Evolutionary conservation across 1,140 invertebrate species (phyloP), one percentile per base, ranked within the genome.

Genomic region (Saccostrea echinata): DNA sequence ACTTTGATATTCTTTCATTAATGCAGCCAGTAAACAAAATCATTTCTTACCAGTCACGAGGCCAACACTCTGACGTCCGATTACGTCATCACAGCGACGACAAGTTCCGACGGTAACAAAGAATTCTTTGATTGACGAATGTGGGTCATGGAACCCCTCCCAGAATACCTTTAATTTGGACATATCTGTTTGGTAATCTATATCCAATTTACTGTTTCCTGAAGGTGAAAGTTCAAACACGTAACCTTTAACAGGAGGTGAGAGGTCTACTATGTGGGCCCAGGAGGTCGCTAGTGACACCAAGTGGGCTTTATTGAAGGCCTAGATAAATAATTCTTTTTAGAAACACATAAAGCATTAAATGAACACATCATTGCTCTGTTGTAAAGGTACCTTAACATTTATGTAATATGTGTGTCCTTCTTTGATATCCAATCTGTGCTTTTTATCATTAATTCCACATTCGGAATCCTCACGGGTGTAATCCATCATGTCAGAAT

Each of bases 331-430:
- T 43, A 43, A 43, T 3, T 8, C 18, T 61, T 21, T 61, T 21
- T 55, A 55, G 18, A 61, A 21, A 18, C n/a, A 4, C 21, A 1
- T 2, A 61, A 18, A 21, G 18, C 6, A 21, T 61, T 13, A 61
- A 21, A 61, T 61, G 4, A 13, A n/a, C 21, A n/a, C 18, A 61
- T 43, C 43, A 43, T 43, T 43, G 18, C 21, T 21, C 18, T 21
- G n/a, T 1, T 61, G 18, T 4, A 1, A 61, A 21, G 18, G 6
- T 83, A 92, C 91, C 86, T 89, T 84, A 2, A 92, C 86, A 71
- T 87, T 83, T 55, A 92, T 87, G 64, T 86, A 92, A 43, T 92
- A 92, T 13, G 89, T 68, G 84, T 91, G 87, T 4, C 91, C 91
- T 82, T 91, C 90, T 27, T 82, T 43, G 24, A 89, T 43, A 9